Evolutionary conservation across 2,797 vertebrate species (phyloP).

Genomic region (Bryconaethiops microstoma): DNA sequence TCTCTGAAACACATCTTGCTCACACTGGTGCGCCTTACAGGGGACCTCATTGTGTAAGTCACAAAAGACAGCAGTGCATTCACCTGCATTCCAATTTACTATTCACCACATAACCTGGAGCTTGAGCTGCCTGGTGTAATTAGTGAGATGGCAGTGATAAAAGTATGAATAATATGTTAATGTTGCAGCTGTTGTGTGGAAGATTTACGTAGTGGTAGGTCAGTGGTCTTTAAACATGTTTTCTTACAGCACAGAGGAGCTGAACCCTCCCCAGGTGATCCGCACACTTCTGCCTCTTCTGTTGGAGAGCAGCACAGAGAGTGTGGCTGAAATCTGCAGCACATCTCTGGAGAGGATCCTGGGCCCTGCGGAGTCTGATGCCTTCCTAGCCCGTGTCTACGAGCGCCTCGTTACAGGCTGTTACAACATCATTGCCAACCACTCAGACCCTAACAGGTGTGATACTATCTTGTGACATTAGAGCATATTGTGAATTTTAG

Average conservation of each 20-base stretch:
- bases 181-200: background rate
- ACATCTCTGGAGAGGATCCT: constrained; percentile 94
- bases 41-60: constrained; percentile 97
- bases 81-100: background rate
- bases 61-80: background rate
- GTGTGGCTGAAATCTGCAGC: constrained; percentile 93
- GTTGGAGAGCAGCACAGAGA: constrained; percentile 94
- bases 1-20: constrained; percentile 95
- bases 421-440: constrained; percentile 95
- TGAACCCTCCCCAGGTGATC: constrained; percentile 89
- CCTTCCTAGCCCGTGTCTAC: constrained; percentile 93
- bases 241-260: constrained; percentile 86
- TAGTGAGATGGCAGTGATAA: background rate
- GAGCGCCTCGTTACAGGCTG: constrained; percentile 93
- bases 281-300: constrained; percentile 90
- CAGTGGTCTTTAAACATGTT: background rate
- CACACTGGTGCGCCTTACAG: constrained; percentile 92
- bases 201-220: background rate
- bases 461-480: background rate
- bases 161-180: background rate
- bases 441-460: constrained; percentile 93
- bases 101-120: background rate
- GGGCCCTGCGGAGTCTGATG: constrained; percentile 93
- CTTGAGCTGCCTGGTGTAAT: background rate
- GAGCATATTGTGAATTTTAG: background rate